Evolutionary conservation across 2,113 vertebrate genomes (phyloP), one percentile per base, ranked within the genome.

Genomic region (Circaetus gallicus): DNA sequence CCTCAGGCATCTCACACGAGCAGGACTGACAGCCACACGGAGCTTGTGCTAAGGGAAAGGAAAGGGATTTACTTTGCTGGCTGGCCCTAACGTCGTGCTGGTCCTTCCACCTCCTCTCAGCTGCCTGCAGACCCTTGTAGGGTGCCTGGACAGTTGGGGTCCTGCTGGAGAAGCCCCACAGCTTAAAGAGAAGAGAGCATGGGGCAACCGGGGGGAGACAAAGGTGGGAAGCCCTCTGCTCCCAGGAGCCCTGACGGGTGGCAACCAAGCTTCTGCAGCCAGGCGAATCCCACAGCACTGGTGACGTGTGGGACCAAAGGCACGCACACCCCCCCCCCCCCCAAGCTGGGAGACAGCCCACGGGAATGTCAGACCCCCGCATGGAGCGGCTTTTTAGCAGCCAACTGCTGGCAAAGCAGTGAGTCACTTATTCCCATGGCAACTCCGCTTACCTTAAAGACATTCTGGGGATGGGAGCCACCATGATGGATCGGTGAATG

Each of bases 351-450:
- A 83, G 2, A 6, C 78, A 25, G 53, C 91, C 89, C 69, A 45
- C 43, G 1, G 63, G 69, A 32, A 3, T 3, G 36, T 19, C 92
- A 63, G 65, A 31, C 43, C 26, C n/a, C 16, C 16, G 34, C 89
- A 45, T 3, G 36, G 67, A 87, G 94, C 49, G 0, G 66, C 22
- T 13, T 29, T 52, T 79, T 19, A 55, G 66, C 69, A 81, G 55
- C 16, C 3, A 3, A 7, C 65, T 34, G 82, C 93, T 22, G 83
- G 47, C 42, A 47, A 38, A 63, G 83, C 87, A 15, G 55, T 93
- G 94, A 94, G 58, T 90, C 94, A 95, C 53, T 14, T 13, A 91
- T 95, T 13, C 72, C 96, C 90, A 95, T 84, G 84, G 93, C 93
- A 96, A 91, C 92, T 49, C 89, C 6, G 2, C 42, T 36, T 18